A percentile compares a stretch with the other conserved stretches of the same genome.
phyloP scores from a whole-genome alignment of 2,113 vertebrate genomes.

The Gasterosteus aculeatus region DNA sequence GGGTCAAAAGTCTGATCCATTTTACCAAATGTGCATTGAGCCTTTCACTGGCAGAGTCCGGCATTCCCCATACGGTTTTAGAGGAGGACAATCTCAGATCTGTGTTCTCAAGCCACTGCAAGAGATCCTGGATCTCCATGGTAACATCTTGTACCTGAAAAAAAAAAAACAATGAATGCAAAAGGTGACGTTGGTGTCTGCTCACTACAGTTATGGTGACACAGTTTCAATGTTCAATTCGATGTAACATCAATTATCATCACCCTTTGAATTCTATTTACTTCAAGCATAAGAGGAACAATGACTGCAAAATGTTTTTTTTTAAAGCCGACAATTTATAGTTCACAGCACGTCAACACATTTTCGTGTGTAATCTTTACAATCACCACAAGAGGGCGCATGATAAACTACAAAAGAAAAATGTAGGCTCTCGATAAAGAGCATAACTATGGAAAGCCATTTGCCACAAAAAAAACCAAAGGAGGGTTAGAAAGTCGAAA shows the following conservation, averaged over 20 bases:
- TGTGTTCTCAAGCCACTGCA: conserved; percentile 90
- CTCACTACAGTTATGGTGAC: neutral
- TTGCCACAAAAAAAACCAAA: no score
- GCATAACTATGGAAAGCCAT: no score
- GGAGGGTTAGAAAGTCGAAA: no score
- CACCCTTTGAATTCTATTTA: neutral
- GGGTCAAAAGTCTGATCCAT: neutral
- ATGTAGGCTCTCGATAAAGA: neutral
- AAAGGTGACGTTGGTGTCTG: neutral
- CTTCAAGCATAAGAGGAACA: neutral
- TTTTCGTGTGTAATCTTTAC: neutral
- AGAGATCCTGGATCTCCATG: conserved; percentile 87
- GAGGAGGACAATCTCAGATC: conserved; percentile 86
- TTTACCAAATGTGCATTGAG: conserved; percentile 81
- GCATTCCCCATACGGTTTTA: conserved; percentile 84
- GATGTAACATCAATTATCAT: neutral
- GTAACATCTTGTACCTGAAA: conserved; percentile 88
- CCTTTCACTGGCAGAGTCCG: conserved; percentile 83
- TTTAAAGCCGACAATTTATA: neutral
- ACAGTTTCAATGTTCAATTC: neutral
- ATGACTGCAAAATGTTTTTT: neutral
- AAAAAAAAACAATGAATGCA: neutral
- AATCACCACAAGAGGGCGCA: conserved; percentile 51
- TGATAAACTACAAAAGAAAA: neutral
- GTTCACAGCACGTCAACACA: neutral